phyloP scores from a whole-genome alignment of 2,797 vertebrate genomes.

The Eulemur coronatus region DNA sequence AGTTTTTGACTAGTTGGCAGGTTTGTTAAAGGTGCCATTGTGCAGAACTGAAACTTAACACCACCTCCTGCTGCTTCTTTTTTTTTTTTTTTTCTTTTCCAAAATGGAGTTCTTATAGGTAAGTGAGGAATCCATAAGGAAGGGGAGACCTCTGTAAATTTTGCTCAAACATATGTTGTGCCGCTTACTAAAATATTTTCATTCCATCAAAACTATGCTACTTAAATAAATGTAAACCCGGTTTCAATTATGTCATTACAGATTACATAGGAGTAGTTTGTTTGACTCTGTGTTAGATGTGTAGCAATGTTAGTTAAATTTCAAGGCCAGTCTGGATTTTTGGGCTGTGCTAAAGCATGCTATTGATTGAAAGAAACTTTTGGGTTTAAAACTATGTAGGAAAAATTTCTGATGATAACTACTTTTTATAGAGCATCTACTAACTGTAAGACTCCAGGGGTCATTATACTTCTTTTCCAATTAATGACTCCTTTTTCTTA shows the following conservation, averaged over 20 bases:
- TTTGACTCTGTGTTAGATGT: slow-evolving; percentile 40
- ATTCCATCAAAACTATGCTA: slow-evolving; percentile 61
- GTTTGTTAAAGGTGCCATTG: slow-evolving; percentile 69
- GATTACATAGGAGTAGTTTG: slow-evolving; percentile 42
- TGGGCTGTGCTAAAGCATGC: neutral
- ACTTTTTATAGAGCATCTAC: neutral
- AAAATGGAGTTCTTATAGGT: slow-evolving; percentile 3
- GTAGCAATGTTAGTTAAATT: slow-evolving; percentile 20
- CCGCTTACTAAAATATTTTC: slow-evolving; percentile 58
- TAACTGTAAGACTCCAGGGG: neutral
- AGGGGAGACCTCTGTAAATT: slow-evolving; percentile 20
- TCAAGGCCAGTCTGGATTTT: neutral
- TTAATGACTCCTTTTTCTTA: neutral
- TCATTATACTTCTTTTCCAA: neutral
- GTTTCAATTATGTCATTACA: slow-evolving; percentile 45
- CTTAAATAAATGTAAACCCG: slow-evolving; percentile 66
- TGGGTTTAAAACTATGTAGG: neutral
- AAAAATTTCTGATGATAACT: neutral
- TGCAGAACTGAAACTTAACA: slow-evolving; percentile 11
- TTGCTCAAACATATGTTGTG: slow-evolving; percentile 51
- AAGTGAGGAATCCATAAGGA: neutral
- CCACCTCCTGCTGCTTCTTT: neutral
- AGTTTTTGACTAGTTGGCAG: slow-evolving; percentile 69
- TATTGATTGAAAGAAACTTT: neutral
- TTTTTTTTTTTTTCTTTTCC: neutral